Conservation (phyloP, 2,113 vertebrate species). For the Cyanoderma ruficeps region DNA sequence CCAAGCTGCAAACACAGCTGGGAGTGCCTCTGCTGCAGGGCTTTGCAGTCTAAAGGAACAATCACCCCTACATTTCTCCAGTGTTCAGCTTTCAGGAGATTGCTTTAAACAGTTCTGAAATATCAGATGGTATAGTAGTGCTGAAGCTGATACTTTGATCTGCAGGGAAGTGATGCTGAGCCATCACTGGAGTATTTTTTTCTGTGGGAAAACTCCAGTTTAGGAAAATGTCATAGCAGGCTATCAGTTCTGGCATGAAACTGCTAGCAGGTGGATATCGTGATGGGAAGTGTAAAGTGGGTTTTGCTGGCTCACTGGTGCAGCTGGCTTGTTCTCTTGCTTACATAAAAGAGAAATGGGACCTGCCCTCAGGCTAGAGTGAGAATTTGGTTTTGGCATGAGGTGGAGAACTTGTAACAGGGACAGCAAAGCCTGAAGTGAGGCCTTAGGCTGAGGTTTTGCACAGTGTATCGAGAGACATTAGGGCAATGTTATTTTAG, state of each 20-base stretch:
- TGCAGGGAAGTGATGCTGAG: not conserved
- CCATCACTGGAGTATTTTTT: not conserved
- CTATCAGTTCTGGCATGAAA: slow-evolving; percentile 28
- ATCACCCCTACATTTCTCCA: not conserved
- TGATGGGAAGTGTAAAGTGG: not conserved
- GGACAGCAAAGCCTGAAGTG: not conserved
- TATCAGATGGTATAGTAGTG: not conserved
- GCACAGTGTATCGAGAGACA: not conserved
- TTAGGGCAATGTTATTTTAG: not conserved
- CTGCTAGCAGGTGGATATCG: not conserved
- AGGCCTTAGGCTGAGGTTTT: slow-evolving; percentile 1
- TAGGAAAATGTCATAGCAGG: not conserved
- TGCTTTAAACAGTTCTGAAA: not conserved
- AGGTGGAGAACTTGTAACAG: not conserved
- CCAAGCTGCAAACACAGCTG: not conserved
- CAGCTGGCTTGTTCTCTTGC: not conserved
- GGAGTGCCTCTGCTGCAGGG: not conserved
- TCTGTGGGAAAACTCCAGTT: not conserved
- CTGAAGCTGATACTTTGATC: not conserved
- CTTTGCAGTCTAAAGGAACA: not conserved
- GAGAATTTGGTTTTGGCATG: not conserved
- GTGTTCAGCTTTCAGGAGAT: not conserved
- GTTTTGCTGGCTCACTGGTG: not conserved
- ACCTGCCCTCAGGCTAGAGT: not conserved
- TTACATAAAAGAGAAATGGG: not conserved